These are phyloP conservation scores for Pseudanteris insignis DNA, from an alignment of 2,888 invertebrate species.

Conservation along the genomic window DNA sequence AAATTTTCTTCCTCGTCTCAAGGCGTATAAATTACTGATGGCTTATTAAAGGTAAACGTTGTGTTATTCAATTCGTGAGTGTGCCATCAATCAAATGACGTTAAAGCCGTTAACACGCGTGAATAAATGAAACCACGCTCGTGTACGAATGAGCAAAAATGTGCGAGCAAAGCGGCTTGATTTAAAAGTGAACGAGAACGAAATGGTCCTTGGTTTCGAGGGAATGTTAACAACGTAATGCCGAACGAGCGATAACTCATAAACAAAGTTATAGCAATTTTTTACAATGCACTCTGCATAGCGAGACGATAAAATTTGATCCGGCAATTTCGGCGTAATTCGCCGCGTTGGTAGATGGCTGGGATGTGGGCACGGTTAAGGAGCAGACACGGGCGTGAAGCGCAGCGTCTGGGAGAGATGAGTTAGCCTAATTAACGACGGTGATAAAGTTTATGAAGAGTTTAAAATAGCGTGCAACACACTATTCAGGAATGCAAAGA, in stretches of 20 bases:
- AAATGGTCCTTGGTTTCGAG: no score
- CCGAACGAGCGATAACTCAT: constrained; percentile 28
- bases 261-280: constrained; percentile 25
- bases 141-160: no score
- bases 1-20: no score
- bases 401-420: constrained; percentile 13
- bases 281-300: constrained; percentile 20
- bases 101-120: no score
- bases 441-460: constrained; percentile 57
- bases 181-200: no score
- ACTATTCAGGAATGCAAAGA: constrained; percentile 60
- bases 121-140: no score
- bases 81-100: no score
- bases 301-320: constrained; percentile 32
- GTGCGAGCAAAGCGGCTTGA: no score
- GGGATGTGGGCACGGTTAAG: not conserved
- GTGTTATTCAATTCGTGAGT: no score
- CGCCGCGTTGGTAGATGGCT: constrained; percentile 23
- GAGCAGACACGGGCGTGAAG: constrained; percentile 2
- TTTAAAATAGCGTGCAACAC: constrained; percentile 63
- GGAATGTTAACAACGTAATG: constrained; percentile 20
- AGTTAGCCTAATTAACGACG: constrained; percentile 57
- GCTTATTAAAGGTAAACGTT: no score
- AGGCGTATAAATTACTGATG: no score
- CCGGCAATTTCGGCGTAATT: constrained; percentile 38